Percentiles rank a stretch among this genome's conserved stretches.
Evolutionary conservation across 2,797 vertebrate species (phyloP).

Genomic region (Lithobates pipiens): DNA sequence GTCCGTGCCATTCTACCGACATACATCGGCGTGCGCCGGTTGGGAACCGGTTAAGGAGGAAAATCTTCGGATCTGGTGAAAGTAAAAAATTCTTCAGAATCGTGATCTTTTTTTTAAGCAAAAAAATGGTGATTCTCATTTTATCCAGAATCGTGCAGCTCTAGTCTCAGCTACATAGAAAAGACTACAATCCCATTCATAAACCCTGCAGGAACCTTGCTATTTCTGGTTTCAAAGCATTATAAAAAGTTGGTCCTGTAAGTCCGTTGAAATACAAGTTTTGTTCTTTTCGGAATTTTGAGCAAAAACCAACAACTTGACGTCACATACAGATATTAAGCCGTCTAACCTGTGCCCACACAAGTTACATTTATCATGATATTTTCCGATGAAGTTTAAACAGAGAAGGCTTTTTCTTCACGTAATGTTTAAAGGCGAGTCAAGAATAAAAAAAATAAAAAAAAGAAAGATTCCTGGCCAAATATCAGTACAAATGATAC

Average conservation of each 20-base stretch:
- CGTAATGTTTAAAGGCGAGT: constrained; percentile 65
- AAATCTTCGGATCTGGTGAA: too few relatives aligned
- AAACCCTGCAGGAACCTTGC: too few relatives aligned
- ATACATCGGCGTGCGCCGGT: too few relatives aligned
- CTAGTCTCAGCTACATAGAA: too few relatives aligned
- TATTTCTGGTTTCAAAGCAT: too few relatives aligned
- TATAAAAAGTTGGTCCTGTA: neutral
- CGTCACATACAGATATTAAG: constrained; percentile 23
- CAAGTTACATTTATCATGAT: constrained; percentile 57
- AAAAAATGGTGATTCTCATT: too few relatives aligned
- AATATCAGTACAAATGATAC: constrained; percentile 64
- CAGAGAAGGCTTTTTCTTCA: constrained; percentile 57
- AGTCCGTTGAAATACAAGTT: neutral
- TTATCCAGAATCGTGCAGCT: too few relatives aligned
- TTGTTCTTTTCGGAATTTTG: neutral
- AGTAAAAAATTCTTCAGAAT: too few relatives aligned
- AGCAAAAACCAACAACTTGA: neutral
- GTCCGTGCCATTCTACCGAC: too few relatives aligned
- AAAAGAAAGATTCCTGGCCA: constrained; percentile 24
- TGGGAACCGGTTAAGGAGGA: too few relatives aligned
- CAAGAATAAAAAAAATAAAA: constrained; percentile 63
- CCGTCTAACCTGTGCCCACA: constrained; percentile 21
- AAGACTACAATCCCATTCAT: too few relatives aligned
- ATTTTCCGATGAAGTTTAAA: constrained; percentile 23
- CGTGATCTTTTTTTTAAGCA: too few relatives aligned